phyloP scores from a whole-genome alignment of 1,140 invertebrate species.

The Drosophila lowei region DNA sequence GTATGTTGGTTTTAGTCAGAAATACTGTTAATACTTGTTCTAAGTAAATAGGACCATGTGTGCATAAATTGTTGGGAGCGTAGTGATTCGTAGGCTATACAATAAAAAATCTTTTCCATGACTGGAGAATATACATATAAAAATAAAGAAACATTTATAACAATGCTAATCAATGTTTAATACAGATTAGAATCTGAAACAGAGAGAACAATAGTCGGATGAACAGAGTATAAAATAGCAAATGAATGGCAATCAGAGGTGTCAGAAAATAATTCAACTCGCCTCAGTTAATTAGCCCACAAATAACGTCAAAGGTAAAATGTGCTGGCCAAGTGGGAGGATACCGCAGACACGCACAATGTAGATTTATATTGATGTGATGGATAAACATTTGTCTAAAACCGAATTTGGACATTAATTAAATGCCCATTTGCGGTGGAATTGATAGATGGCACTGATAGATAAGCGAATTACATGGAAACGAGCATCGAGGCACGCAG shows the following conservation, averaged over 20 bases:
- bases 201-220: too few species aligned
- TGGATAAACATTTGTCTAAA: slow-evolving; percentile 43
- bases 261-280: slow-evolving; percentile 19
- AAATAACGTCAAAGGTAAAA: slow-evolving; percentile 30
- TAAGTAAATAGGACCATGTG: too few species aligned
- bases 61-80: too few species aligned
- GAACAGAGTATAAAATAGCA: not conserved
- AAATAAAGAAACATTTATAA: too few species aligned
- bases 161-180: too few species aligned
- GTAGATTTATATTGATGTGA: slow-evolving; percentile 24
- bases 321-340: not conserved
- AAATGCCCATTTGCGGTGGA: slow-evolving; percentile 31
- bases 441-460: not conserved
- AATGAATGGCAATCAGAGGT: slow-evolving; percentile 12
- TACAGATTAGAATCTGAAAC: too few species aligned
- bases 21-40: too few species aligned
- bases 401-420: slow-evolving; percentile 42
- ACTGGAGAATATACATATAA: too few species aligned
- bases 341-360: slow-evolving; percentile 30
- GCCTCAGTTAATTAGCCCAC: slow-evolving; percentile 46
- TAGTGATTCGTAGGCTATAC: too few species aligned
- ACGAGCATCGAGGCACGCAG: slow-evolving; percentile 3
- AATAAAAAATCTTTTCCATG: too few species aligned
- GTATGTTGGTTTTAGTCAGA: too few species aligned
- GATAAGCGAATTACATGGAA: slow-evolving; percentile 17